These are phyloP conservation scores for Drosophila nigrodunni DNA, from an alignment of 1,140 invertebrate genomes.

Conservation along the genomic window DNA sequence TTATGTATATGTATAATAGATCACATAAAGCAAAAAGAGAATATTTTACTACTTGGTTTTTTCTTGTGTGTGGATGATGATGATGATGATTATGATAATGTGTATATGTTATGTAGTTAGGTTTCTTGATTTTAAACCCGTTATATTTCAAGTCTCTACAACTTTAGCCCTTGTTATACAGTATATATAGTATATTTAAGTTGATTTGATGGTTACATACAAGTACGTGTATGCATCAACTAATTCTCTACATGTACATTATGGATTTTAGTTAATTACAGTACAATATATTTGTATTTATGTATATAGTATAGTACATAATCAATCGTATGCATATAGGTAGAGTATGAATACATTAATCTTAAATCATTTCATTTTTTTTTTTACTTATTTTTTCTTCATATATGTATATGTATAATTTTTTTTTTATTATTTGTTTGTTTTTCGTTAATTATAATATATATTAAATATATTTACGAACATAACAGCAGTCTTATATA, in stretches of 20 bases:
- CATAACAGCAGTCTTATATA: conserved; percentile 85
- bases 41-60: conserved; percentile 80
- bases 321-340: conserved; percentile 50
- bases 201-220: conserved; percentile 53
- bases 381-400: conserved; percentile 44
- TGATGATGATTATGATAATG: conserved; percentile 47
- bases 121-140: conserved; percentile 50
- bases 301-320: conserved; percentile 52
- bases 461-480: conserved; percentile 84
- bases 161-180: conserved; percentile 46
- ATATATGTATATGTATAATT: conserved; percentile 32
- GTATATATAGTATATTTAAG: conserved; percentile 37
- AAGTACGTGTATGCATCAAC: conserved; percentile 52
- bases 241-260: conserved; percentile 73
- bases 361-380: conserved; percentile 36
- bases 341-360: conserved; percentile 69
- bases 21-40: conserved; percentile 84
- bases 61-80: conserved; percentile 43
- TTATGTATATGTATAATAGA: conserved; percentile 70
- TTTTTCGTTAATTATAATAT: conserved; percentile 79
- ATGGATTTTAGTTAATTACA: conserved; percentile 73
- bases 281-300: conserved; percentile 58
- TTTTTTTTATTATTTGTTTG: conserved; percentile 48
- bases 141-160: conserved; percentile 48
- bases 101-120: conserved; percentile 30